Base-by-base conservation (phyloP, 2,888 invertebrate species). In the Tinea semifulvella region DNA sequence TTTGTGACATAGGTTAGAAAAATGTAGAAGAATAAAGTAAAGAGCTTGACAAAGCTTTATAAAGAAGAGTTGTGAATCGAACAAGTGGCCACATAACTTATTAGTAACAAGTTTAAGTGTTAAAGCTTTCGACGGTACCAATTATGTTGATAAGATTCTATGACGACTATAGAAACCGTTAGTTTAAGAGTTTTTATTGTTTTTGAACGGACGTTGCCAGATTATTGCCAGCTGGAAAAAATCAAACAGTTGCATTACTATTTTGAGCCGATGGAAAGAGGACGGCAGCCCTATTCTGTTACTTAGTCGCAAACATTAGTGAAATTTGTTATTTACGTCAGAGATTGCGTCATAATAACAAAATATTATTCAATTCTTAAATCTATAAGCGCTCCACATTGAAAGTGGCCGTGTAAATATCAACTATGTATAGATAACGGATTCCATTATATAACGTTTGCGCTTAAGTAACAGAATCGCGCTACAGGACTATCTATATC, bases 11-110 rank as follows among this genome's bases (percentile, higher is more conserved):
- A 36, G 36, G 18, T 36, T 36, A 36, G 36, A 36, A 31, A 31
- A 28, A 36, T 18, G 36, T 36, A 36, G 36, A 10, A 17, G 36
- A 18, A 36, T 36, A 36, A 18, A 14, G 66, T 77, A 74, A 80
- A 67, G 80, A 80, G 80, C 80, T 80, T 80, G 66, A 71, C 63
- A 60, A 77, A 77, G 79, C 80, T 80, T 80, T 80, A 80, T 77
- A 67, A 69, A 65, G 67, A 71, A 76, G 80, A 70, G 79, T 79
- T 80, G 80, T 80, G 79, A 79, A 79, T 74, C 75, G 74, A 79
- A 77, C 75, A 65, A 74, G 75, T 74, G 76, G 77, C 79, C 79
- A 77, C 65, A 62, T 72, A 73, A 68, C 54, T 56, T 56, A 49
- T 7, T 20, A 22, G 11, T 22, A 11, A 20, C 18, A 19, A 40